Evolutionary conservation across 2,888 invertebrate genomes (phyloP).

Genomic region (Escarpia spicata): DNA sequence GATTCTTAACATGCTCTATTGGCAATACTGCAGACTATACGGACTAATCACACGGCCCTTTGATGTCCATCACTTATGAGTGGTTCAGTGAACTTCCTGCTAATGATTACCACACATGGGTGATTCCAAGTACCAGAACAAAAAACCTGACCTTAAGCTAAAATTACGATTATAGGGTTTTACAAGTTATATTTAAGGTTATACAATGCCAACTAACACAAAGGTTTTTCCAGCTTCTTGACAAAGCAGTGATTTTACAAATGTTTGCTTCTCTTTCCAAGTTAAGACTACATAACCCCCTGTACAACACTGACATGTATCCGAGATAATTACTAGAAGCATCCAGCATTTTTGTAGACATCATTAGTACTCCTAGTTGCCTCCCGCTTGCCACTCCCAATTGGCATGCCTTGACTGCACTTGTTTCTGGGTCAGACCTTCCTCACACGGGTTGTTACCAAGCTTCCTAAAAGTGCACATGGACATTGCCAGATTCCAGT

Average conservation of each 20-base stretch:
- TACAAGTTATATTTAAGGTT: too few relatives aligned
- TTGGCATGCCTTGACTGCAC: constrained; percentile 3
- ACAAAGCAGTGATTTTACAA: too few relatives aligned
- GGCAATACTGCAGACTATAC: not conserved
- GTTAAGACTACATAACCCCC: not conserved
- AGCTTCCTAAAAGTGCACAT: not conserved
- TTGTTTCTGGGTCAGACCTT: constrained; percentile 23
- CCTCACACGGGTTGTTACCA: not conserved
- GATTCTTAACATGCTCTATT: not conserved
- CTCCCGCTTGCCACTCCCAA: not conserved
- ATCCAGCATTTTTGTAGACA: not conserved
- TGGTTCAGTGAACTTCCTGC: too few relatives aligned
- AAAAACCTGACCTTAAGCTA: too few relatives aligned
- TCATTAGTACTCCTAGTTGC: not conserved
- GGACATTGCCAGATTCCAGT: not conserved
- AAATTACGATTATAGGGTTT: too few relatives aligned
- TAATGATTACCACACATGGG: too few relatives aligned
- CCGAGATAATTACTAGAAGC: not conserved
- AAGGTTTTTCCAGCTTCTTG: too few relatives aligned
- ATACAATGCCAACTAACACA: too few relatives aligned
- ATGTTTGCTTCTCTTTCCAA: too few relatives aligned
- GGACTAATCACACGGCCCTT: not conserved
- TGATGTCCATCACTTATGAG: too few relatives aligned
- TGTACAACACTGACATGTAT: not conserved
- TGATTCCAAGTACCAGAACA: too few relatives aligned